These are phyloP conservation scores for Pongo abelii DNA, from an alignment of 2,113 vertebrate species.

Conservation along the genomic window DNA sequence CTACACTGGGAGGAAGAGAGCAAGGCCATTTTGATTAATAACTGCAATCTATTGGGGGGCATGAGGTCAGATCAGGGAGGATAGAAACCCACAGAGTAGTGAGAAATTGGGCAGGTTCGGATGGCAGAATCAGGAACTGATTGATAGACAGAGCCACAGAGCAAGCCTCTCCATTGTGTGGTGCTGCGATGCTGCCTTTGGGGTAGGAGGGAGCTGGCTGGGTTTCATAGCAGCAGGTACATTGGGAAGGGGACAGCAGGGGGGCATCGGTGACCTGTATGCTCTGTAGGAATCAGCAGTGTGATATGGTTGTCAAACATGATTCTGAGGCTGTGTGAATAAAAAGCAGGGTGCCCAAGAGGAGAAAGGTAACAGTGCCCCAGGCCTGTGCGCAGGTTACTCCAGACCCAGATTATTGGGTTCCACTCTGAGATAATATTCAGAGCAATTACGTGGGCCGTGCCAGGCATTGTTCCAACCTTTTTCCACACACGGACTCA, in stretches of 20 bases:
- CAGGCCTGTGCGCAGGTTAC: neutral
- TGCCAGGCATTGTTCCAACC: neutral
- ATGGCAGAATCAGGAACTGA: neutral
- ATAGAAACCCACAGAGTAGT: neutral
- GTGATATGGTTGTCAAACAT: neutral
- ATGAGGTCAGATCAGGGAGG: neutral
- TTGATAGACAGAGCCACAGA: neutral
- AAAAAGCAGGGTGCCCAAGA: neutral
- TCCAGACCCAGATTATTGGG: neutral
- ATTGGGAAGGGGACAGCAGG: neutral
- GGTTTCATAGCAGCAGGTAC: neutral
- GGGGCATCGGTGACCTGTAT: neutral
- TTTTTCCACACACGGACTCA: neutral
- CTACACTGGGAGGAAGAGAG: neutral
- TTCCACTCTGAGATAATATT: neutral
- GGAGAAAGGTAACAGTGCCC: neutral
- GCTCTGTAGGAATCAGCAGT: neutral
- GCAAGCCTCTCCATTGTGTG: too few species aligned
- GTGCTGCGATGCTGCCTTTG: accelerated
- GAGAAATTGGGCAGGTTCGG: neutral
- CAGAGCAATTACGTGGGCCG: neutral
- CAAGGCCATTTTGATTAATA: neutral
- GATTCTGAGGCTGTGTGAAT: neutral
- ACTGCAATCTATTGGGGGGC: neutral
- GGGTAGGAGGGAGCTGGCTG: neutral